phyloP scores from a whole-genome alignment of 2,888 invertebrate genomes.

The Nebria salina region DNA sequence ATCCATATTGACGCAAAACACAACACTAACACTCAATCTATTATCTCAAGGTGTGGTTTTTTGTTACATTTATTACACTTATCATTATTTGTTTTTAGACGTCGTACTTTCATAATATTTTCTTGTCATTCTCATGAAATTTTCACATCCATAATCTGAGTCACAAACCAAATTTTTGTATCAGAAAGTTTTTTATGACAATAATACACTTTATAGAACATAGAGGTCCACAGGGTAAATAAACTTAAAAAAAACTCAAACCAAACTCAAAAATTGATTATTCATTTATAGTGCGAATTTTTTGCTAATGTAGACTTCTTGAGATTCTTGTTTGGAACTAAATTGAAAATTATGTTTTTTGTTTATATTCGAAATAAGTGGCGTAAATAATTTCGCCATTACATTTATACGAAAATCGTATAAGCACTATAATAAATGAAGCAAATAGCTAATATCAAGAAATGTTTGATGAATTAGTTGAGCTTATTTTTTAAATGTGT shows the following conservation, averaged over 20 bases:
- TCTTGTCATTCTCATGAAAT: slow-evolving; percentile 40
- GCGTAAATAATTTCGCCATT: too few species aligned
- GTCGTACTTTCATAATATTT: slow-evolving; percentile 36
- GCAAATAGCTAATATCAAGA: too few species aligned
- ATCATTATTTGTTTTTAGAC: slow-evolving; percentile 35
- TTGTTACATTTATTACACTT: slow-evolving; percentile 27
- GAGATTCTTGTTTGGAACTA: too few species aligned
- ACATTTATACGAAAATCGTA: too few species aligned
- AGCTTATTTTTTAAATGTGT: too few species aligned
- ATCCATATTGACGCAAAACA: slow-evolving; percentile 40
- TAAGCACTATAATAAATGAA: too few species aligned
- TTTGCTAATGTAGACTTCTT: background rate
- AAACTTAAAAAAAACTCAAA: background rate
- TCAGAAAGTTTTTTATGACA: background rate
- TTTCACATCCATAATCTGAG: slow-evolving; percentile 39
- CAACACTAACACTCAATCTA: slow-evolving; percentile 22
- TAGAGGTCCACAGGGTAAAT: background rate
- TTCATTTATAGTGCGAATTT: background rate
- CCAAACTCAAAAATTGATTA: background rate
- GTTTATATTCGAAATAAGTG: too few species aligned
- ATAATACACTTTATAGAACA: background rate
- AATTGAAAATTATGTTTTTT: too few species aligned
- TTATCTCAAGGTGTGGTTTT: slow-evolving; percentile 38
- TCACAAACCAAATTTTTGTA: slow-evolving; percentile 35
- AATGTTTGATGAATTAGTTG: too few species aligned